Percentiles rank a stretch among this genome's conserved stretches.
phyloP scores from a whole-genome alignment of 2,888 invertebrate species.

The Diaphora mendica region DNA sequence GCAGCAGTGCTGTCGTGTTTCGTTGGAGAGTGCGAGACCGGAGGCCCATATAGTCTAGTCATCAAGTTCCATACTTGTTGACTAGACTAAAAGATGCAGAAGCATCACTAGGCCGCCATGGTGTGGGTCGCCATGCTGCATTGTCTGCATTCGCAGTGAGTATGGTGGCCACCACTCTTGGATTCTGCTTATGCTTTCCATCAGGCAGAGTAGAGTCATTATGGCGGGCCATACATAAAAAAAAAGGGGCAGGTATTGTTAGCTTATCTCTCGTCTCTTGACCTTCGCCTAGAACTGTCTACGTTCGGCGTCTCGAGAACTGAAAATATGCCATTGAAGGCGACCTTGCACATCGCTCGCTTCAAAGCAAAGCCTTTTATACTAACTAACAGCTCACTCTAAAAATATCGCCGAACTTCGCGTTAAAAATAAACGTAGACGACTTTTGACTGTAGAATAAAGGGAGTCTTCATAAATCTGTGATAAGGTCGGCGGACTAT shows the following conservation, averaged over 20 bases:
- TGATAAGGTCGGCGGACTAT: neutral
- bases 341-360: constrained; percentile 11
- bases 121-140: too few species aligned
- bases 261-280: neutral
- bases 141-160: too few species aligned
- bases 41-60: too few species aligned
- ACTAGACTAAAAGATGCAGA: too few species aligned
- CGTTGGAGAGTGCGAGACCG: too few species aligned
- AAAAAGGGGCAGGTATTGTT: constrained; percentile 11
- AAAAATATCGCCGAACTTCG: neutral
- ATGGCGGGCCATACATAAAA: too few species aligned
- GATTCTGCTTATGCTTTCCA: too few species aligned
- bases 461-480: neutral
- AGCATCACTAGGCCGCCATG: too few species aligned
- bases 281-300: neutral
- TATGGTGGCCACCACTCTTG: too few species aligned
- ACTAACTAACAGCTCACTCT: constrained; percentile 3
- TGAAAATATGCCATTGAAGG: neutral
- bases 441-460: neutral
- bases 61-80: too few species aligned
- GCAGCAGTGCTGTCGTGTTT: too few species aligned
- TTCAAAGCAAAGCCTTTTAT: neutral
- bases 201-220: too few species aligned
- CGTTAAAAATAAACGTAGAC: constrained; percentile 1
- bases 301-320: neutral